A percentile compares a stretch with the other conserved stretches of the same genome.
phyloP scores from a whole-genome alignment of 2,888 invertebrate genomes.

The Heteromurus nitidus region DNA sequence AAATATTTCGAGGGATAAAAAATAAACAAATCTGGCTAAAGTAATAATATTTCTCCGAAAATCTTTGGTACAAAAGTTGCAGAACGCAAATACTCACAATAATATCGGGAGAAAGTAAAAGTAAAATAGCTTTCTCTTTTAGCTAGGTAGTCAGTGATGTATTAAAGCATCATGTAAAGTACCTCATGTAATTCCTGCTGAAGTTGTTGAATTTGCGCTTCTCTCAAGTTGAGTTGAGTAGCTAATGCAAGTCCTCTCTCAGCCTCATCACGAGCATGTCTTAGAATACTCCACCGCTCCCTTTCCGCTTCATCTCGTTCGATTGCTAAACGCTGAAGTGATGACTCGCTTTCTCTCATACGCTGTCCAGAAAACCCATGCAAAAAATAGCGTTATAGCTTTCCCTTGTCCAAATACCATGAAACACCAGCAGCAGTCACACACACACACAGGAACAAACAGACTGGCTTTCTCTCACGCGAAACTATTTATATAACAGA shows the following conservation, averaged over 20 bases:
- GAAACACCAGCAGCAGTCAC: neutral
- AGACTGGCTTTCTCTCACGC: conserved; percentile 3
- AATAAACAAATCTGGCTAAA: conserved; percentile 10
- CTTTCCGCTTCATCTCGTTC: conserved; percentile 86
- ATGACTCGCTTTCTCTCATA: conserved; percentile 87
- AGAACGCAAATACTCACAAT: no score
- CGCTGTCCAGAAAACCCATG: no score
- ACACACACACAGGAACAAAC: no score
- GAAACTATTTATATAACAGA: conserved; percentile 1
- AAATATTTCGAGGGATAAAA: neutral
- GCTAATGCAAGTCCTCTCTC: conserved; percentile 90
- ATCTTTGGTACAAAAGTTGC: no score
- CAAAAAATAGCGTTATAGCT: no score
- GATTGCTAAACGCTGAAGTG: conserved; percentile 79
- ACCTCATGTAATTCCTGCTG: conserved; percentile 91
- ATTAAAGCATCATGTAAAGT: conserved; percentile 67
- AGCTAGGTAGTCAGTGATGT: conserved; percentile 27
- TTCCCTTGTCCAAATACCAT: conserved; percentile 13
- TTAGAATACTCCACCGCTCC: conserved; percentile 90
- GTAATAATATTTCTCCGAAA: no score
- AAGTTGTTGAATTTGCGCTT: conserved; percentile 88
- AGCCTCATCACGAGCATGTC: conserved; percentile 92
- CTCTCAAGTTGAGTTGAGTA: conserved; percentile 90
- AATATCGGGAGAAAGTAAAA: no score
- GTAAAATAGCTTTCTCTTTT: no score